A percentile compares a stretch with the other conserved stretches of the same genome.
These are phyloP conservation scores for Pelmatolapia mariae DNA, from an alignment of 2,113 vertebrate genomes.

Conservation along the genomic window DNA sequence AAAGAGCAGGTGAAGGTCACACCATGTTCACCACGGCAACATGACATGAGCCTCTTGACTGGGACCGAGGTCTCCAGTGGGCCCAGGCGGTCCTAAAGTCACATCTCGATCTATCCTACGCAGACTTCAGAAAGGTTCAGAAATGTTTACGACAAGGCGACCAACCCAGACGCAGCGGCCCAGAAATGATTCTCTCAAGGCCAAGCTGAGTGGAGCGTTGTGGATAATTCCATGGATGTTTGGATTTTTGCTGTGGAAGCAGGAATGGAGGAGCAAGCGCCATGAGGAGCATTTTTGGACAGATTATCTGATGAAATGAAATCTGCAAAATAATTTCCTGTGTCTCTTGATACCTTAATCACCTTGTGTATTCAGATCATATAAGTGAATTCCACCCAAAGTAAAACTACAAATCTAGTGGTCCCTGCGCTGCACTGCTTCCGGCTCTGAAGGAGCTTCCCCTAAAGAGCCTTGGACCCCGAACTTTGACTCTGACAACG, in stretches of 20 bases:
- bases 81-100: neutral
- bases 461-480: neutral
- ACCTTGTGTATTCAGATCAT: neutral
- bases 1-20: neutral
- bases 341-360: neutral
- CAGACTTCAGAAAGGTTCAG: neutral
- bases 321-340: neutral
- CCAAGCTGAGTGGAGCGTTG: neutral
- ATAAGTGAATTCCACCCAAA: neutral
- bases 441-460: neutral
- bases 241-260: neutral
- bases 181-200: neutral
- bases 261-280: neutral
- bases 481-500: neutral
- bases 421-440: neutral
- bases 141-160: neutral
- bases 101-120: accelerated
- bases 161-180: neutral
- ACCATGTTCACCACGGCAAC: neutral
- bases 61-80: neutral
- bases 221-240: neutral
- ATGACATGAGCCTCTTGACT: neutral
- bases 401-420: neutral
- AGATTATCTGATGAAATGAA: neutral
- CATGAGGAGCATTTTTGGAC: neutral